Evolutionary conservation across 1,140 invertebrate genomes (phyloP), one percentile per base, ranked within the genome.

Genomic region (Pseudomyrmex gracilis): DNA sequence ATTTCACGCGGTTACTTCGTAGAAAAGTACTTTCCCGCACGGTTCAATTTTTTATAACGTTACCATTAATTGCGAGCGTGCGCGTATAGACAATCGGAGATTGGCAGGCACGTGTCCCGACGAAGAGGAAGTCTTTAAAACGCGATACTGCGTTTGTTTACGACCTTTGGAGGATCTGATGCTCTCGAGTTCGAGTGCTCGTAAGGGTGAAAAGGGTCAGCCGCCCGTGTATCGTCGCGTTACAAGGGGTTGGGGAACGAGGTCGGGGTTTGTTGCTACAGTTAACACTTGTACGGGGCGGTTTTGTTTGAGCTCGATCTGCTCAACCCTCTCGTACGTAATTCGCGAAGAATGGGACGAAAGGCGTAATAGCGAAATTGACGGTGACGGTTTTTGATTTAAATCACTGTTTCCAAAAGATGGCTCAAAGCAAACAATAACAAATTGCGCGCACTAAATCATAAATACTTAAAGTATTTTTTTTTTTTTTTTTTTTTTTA

Each of bases 171-270:
- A 86, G 71, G 60, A 61, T 24, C 57, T 53, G 66, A 43, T 68
- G 57, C 85, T 82, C 87, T 89, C 63, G 80, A 85, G 73, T 66
- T 80, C 55, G 47, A 89, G 74, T 85, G 68, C 47, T 85, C 77
- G 24, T 53, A 83, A 82, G 87, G 87, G 64, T 86, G 82, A 71
- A 86, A 88, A 85, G 88, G 88, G 87, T 88, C 87, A 89, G 60
- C 55, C 55, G 20, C 63, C 76, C 78, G 82, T 73, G 82, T 84
- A 80, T 43, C 51, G 43, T 60, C 73, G 61, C 68, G 63, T 64
- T 57, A 34, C 17, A 87, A 87, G 82, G 87, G 86, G 87, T 86
- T 82, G 61, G 77, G 68, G 76, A 80, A 70, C 73, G 74, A 68
- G 74, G 82, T 0, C 73, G 63, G 76, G 76, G 85, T 89, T 77